phyloP scores from a whole-genome alignment of 2,113 vertebrate genomes.

The Thryonomys swinderianus region DNA sequence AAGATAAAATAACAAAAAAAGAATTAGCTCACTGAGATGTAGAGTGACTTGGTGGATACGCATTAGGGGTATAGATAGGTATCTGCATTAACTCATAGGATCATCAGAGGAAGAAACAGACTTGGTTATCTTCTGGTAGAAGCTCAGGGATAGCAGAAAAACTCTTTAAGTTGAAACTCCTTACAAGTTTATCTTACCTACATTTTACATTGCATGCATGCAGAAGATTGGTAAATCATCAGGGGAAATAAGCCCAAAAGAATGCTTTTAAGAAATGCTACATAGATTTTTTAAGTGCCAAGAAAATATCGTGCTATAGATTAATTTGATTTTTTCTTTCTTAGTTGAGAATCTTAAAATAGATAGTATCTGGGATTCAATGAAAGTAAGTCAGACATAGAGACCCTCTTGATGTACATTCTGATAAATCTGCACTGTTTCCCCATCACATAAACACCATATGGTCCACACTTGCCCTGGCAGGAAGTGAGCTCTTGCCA shows the following conservation, averaged over 20 bases:
- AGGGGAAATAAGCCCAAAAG: neutral
- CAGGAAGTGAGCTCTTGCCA: neutral
- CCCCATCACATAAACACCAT: neutral
- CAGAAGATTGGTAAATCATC: neutral
- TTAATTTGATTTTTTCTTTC: neutral
- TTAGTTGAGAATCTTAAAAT: neutral
- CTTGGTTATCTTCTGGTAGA: neutral
- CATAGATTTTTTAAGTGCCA: neutral
- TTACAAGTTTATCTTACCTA: neutral
- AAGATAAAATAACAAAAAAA: too few relatives aligned
- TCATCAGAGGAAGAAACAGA: neutral
- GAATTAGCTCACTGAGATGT: neutral
- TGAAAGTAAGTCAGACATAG: constrained; percentile 39
- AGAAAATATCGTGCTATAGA: neutral
- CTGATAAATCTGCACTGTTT: neutral
- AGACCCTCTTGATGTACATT: neutral
- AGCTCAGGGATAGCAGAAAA: neutral
- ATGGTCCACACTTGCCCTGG: neutral
- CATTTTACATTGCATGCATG: neutral
- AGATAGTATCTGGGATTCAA: neutral
- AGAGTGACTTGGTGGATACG: neutral
- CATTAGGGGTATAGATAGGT: neutral
- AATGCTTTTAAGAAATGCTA: constrained; percentile 21
- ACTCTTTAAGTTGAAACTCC: neutral
- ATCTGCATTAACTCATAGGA: neutral